Percentiles rank a stretch among this genome's conserved stretches.
Conservation (phyloP, 2,113 vertebrate genomes). For the Setophaga petechia region DNA sequence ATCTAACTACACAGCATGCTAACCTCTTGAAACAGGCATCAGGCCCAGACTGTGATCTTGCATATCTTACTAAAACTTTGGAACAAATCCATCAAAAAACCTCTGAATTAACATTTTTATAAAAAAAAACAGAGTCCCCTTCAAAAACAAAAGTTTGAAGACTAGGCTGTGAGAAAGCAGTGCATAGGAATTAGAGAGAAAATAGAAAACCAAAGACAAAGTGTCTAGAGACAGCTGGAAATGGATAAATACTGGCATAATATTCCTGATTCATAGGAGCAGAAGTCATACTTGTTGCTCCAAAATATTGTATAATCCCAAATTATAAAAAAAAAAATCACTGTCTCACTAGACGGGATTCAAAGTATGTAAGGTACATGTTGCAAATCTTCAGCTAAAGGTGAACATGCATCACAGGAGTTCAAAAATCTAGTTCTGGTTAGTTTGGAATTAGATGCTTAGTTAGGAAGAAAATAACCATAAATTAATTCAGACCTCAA, state of each 20-base stretch:
- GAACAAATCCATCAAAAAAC: not conserved
- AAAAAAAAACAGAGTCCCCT: not conserved
- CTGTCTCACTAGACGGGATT: not conserved
- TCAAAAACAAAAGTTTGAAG: not conserved
- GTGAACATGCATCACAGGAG: not conserved
- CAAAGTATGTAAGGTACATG: not conserved
- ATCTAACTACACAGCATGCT: not conserved
- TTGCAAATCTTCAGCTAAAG: not conserved
- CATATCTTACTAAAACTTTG: conserved; percentile 35
- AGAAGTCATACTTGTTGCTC: not conserved
- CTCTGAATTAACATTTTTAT: not conserved
- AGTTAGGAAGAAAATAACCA: not conserved
- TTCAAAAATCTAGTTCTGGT: not conserved
- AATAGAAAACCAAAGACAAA: not conserved
- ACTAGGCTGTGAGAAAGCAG: not conserved
- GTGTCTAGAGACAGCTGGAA: not conserved
- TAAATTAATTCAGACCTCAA: not conserved
- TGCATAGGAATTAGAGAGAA: not conserved
- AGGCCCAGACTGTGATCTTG: not conserved
- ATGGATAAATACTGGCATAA: not conserved
- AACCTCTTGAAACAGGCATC: not conserved
- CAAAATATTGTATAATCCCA: not conserved
- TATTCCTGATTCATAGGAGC: not conserved
- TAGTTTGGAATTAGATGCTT: not conserved
- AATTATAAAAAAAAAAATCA: not conserved